Conservation (phyloP, 2,888 invertebrate genomes). For the Drosophila flavopinicola region DNA sequence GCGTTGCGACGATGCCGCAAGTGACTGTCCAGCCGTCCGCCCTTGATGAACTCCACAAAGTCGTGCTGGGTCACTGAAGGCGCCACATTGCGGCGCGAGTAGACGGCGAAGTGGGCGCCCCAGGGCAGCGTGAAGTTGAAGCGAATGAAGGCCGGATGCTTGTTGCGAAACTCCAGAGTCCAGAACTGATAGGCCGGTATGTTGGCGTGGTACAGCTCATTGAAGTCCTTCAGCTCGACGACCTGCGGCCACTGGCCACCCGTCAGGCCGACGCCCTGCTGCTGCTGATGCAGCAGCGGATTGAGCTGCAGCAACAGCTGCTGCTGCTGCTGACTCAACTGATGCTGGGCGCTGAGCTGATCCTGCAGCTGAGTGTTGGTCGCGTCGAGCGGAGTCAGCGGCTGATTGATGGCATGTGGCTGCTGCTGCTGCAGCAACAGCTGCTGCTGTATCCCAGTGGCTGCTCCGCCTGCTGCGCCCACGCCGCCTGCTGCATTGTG, state of each 20-base stretch:
- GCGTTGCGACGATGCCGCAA: conserved; percentile 86
- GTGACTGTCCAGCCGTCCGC: conserved; percentile 92
- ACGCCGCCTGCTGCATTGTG: conserved; percentile 83
- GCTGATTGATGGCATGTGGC: conserved; percentile 82
- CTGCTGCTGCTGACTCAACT: conserved; percentile 52
- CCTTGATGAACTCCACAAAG: conserved; percentile 96
- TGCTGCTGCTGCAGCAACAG: conserved; percentile 86
- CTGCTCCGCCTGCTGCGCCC: conserved; percentile 26
- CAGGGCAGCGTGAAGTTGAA: conserved; percentile 95
- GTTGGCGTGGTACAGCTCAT: conserved; percentile 92
- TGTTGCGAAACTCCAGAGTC: conserved; percentile 96
- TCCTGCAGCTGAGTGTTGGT: conserved; percentile 73
- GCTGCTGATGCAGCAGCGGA: conserved; percentile 76
- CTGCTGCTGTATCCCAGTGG: conserved; percentile 85
- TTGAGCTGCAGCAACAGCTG: conserved; percentile 73
- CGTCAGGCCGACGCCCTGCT: conserved; percentile 56
- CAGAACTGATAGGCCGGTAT: conserved; percentile 96
- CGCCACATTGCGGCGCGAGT: conserved; percentile 96
- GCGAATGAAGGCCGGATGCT: conserved; percentile 94
- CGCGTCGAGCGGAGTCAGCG: conserved; percentile 68
- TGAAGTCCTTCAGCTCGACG: conserved; percentile 93
- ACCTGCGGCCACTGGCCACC: conserved; percentile 89
- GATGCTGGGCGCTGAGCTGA: conserved; percentile 62
- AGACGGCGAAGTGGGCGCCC: conserved; percentile 97
- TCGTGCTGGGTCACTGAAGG: conserved; percentile 99